Percentiles rank a stretch among this genome's conserved stretches.
Conservation (phyloP, 2,113 vertebrate genomes). For the Thunnus thynnus region DNA sequence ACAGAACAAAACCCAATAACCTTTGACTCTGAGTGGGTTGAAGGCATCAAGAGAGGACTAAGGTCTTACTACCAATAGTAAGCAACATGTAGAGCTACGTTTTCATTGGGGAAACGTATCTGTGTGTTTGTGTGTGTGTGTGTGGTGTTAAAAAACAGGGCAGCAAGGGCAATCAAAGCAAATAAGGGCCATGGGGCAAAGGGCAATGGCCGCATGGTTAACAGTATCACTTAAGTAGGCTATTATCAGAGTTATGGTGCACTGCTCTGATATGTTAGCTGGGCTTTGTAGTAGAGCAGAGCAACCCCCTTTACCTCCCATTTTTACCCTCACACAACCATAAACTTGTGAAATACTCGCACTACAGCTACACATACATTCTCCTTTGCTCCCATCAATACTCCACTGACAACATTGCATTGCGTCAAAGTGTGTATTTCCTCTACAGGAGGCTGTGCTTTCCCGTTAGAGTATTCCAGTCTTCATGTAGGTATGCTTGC, state of each 20-base stretch:
- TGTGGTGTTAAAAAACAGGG: conserved; percentile 54
- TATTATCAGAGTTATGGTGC: conserved; percentile 51
- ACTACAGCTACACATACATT: conserved; percentile 6
- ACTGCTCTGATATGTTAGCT: conserved; percentile 24
- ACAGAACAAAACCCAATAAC: conserved; percentile 60
- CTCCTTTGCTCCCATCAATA: conserved; percentile 37
- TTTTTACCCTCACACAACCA: conserved; percentile 23
- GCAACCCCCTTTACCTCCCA: not conserved
- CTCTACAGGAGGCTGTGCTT: conserved; percentile 44
- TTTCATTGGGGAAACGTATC: conserved; percentile 11
- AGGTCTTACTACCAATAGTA: conserved; percentile 17
- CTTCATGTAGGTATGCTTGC: conserved; percentile 44
- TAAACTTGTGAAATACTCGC: conserved; percentile 23
- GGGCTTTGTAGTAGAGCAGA: conserved; percentile 21
- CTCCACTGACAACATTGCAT: conserved; percentile 55
- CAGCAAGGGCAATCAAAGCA: conserved; percentile 58
- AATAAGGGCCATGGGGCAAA: conserved; percentile 65
- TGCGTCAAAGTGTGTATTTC: conserved; percentile 15
- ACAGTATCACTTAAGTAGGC: conserved; percentile 33
- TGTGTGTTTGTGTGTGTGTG: conserved; percentile 28
- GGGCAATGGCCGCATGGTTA: conserved; percentile 73
- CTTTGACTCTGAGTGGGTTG: conserved; percentile 52
- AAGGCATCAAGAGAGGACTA: conserved; percentile 14
- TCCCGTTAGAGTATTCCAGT: conserved; percentile 57
- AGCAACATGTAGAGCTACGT: conserved; percentile 25